A percentile compares a stretch with the other conserved stretches of the same genome.
Evolutionary conservation across 2,888 invertebrate genomes (phyloP).

Genomic region (Chrysina gloriosa): DNA sequence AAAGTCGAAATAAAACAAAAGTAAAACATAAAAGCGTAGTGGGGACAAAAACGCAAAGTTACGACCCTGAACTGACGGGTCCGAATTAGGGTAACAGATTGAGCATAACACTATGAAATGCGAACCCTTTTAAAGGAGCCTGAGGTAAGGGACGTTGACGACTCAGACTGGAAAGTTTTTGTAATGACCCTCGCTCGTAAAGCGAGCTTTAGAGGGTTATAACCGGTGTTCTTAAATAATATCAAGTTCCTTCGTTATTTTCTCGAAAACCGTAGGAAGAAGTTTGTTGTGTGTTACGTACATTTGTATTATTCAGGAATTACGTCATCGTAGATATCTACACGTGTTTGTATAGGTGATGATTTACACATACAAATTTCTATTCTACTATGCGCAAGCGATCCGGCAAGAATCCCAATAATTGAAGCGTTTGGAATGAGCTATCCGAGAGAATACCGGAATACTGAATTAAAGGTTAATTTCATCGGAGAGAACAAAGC

Average conservation of each 20-base stretch:
- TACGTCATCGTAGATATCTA: neutral
- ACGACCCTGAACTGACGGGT: constrained; percentile 2
- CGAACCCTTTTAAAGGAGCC: constrained; percentile 34
- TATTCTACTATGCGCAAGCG: too few relatives aligned
- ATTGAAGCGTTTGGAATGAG: too few relatives aligned
- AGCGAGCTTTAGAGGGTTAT: constrained; percentile 9
- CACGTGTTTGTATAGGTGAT: neutral
- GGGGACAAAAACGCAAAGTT: constrained; percentile 11
- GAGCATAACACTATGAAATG: constrained; percentile 31
- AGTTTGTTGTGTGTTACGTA: neutral
- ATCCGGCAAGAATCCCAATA: too few relatives aligned
- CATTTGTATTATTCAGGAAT: neutral
- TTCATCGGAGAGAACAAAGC: neutral
- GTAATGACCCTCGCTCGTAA: constrained; percentile 27
- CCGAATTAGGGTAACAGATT: constrained; percentile 36
- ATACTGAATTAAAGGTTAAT: constrained; percentile 1
- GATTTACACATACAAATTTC: neutral
- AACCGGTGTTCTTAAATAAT: constrained; percentile 9
- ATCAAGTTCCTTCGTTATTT: neutral
- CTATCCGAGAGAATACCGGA: too few relatives aligned
- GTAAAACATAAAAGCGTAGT: constrained; percentile 12
- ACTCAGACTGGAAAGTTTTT: constrained; percentile 31
- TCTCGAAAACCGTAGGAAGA: neutral
- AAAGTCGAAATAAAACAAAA: neutral
- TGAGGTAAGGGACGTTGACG: constrained; percentile 18